Evolutionary conservation across 1,140 invertebrate genomes (phyloP).

Genomic region (Ectropis grisescens): DNA sequence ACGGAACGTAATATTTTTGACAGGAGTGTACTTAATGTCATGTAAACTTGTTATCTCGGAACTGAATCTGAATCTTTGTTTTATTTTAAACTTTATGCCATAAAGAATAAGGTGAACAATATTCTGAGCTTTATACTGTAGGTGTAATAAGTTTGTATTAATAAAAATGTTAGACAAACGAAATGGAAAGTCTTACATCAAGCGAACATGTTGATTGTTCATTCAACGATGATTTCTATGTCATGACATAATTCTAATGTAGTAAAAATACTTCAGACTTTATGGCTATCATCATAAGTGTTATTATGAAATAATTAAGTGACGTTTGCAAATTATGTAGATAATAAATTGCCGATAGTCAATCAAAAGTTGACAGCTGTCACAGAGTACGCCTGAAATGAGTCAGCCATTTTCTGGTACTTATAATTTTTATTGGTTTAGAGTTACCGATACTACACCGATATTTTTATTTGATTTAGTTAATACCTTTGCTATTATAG

Average conservation of each 20-base stretch:
- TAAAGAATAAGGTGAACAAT: constrained; percentile 1
- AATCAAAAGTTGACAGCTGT: not conserved
- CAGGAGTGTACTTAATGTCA: constrained; percentile 20
- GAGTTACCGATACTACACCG: too few species aligned
- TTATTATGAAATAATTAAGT: too few species aligned
- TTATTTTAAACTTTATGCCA: constrained; percentile 6
- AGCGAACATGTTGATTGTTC: constrained; percentile 12
- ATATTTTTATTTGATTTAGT: too few species aligned
- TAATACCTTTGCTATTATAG: too few species aligned
- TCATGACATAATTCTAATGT: constrained; percentile 3
- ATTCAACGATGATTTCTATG: constrained; percentile 15
- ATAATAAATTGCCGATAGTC: not conserved
- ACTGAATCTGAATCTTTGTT: not conserved
- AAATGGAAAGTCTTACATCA: constrained; percentile 26
- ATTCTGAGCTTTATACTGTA: not conserved
- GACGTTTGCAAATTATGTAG: too few species aligned
- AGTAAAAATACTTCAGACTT: too few species aligned
- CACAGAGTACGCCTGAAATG: not conserved
- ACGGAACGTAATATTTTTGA: constrained; percentile 18
- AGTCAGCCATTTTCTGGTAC: too few species aligned
- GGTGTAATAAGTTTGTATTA: not conserved
- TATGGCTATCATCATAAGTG: too few species aligned
- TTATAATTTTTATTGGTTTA: too few species aligned
- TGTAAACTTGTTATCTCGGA: constrained; percentile 8
- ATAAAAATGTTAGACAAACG: constrained; percentile 20